A percentile compares a stretch with the other conserved stretches of the same genome.
These are phyloP conservation scores for Blastobasis lacticolella DNA, from an alignment of 2,888 invertebrate species.

Conservation along the genomic window DNA sequence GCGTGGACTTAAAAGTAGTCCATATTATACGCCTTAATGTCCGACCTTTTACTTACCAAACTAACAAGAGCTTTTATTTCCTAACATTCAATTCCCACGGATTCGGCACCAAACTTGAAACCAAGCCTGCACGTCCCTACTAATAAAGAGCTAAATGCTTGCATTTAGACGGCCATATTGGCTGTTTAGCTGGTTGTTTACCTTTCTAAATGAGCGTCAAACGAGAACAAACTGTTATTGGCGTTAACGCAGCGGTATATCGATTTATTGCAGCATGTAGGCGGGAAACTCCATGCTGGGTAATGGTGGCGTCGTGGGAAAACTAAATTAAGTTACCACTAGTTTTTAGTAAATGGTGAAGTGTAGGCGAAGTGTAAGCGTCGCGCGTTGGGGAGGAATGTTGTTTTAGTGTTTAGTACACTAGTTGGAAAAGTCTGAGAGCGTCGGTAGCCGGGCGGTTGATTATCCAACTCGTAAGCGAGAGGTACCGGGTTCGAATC, in stretches of 20 bases:
- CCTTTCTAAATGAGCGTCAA: slow-evolving; percentile 56
- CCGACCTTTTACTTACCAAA: no score
- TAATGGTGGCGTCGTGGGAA: slow-evolving; percentile 12
- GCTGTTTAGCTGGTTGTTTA: slow-evolving; percentile 48
- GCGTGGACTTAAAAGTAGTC: no score
- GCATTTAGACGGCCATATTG: slow-evolving; percentile 45
- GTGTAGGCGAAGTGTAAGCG: neutral
- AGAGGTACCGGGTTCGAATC: no score
- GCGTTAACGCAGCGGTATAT: slow-evolving; percentile 47
- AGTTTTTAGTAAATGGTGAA: neutral
- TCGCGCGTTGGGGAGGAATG: no score
- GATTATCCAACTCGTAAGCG: no score
- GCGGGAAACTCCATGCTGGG: slow-evolving; percentile 9
- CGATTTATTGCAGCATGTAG: slow-evolving; percentile 40
- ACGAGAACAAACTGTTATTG: slow-evolving; percentile 58
- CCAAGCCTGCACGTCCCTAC: neutral
- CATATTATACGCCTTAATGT: no score
- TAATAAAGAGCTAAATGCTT: slow-evolving; percentile 39
- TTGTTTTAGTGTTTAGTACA: no score
- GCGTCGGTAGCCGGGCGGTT: no score
- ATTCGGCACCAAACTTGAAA: no score
- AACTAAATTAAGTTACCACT: slow-evolving; percentile 1
- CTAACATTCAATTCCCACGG: no score
- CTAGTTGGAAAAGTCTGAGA: no score
- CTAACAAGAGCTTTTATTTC: no score